These are phyloP conservation scores for Eptatretus burgeri DNA, from an alignment of 2,113 vertebrate species.

Conservation along the genomic window DNA sequence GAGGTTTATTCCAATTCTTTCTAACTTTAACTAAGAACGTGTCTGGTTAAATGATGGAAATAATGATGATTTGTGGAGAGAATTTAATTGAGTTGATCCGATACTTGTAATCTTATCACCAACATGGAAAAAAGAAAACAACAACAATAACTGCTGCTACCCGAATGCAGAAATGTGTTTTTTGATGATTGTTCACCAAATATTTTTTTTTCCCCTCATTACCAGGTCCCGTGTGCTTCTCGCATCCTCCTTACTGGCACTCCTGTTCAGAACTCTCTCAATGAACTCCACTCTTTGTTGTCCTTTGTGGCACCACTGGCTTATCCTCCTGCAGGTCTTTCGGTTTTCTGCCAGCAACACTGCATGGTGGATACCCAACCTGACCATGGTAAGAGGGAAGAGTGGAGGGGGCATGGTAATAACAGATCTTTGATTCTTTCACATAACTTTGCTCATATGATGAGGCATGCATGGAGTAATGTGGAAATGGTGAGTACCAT, in stretches of 20 bases:
- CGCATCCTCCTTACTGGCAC: constrained; percentile 53
- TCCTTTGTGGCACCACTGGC: constrained; percentile 38
- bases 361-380: constrained; percentile 21
- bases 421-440: too few species aligned
- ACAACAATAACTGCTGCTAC: too few species aligned
- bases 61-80: too few species aligned
- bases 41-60: too few species aligned
- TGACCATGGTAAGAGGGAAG: constrained; percentile 19
- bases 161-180: neutral
- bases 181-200: neutral
- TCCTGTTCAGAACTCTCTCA: constrained; percentile 62
- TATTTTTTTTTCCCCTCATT: constrained; percentile 26
- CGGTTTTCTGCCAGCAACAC: constrained; percentile 31
- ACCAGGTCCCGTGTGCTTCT: constrained; percentile 15
- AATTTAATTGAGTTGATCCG: too few species aligned
- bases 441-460: neutral
- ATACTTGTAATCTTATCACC: too few species aligned
- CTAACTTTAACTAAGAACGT: too few species aligned
- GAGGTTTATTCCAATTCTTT: constrained; percentile 23
- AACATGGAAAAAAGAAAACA: too few species aligned
- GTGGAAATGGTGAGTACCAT: neutral
- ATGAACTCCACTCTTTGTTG: constrained; percentile 57
- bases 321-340: constrained; percentile 23
- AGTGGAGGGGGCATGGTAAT: neutral
- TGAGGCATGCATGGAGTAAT: neutral